Conservation (phyloP, 37 sponge, comb jelly and placozoan species). For the Petrosia ficiformis region DNA sequence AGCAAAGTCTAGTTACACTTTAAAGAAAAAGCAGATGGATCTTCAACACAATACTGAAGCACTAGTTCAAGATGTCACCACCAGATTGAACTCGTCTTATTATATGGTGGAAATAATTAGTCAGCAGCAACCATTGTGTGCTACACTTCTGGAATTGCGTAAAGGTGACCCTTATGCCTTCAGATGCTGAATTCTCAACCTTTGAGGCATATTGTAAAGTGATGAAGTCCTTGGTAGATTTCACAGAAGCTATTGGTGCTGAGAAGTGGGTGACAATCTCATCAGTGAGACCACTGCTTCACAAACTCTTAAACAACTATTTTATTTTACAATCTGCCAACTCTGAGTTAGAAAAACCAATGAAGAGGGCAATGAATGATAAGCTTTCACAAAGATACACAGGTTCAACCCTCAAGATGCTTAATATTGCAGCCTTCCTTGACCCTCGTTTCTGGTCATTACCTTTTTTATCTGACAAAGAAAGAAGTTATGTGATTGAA, state of each 20-base stretch:
- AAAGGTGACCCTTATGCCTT: no score
- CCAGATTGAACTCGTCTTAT: no score
- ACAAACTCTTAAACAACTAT: background rate
- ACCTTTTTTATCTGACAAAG: background rate
- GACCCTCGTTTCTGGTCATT: background rate
- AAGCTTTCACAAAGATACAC: background rate
- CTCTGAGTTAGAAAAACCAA: background rate
- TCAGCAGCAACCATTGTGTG: no score
- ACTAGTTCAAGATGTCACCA: background rate
- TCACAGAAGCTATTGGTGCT: no score
- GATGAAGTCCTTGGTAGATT: no score
- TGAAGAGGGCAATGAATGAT: background rate
- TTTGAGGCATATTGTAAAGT: no score
- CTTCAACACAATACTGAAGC: background rate
- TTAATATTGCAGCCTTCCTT: background rate
- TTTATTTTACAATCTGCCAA: background rate
- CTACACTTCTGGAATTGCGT: no score
- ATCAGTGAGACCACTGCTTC: background rate
- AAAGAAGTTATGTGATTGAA: background rate
- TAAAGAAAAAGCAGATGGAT: background rate
- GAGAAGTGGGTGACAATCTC: background rate
- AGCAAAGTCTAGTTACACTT: background rate
- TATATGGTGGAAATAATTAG: no score
- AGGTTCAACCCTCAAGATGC: background rate
- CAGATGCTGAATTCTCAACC: no score